Evolutionary conservation across 2,888 invertebrate genomes (phyloP).

Genomic region (Loripinus fragilis): DNA sequence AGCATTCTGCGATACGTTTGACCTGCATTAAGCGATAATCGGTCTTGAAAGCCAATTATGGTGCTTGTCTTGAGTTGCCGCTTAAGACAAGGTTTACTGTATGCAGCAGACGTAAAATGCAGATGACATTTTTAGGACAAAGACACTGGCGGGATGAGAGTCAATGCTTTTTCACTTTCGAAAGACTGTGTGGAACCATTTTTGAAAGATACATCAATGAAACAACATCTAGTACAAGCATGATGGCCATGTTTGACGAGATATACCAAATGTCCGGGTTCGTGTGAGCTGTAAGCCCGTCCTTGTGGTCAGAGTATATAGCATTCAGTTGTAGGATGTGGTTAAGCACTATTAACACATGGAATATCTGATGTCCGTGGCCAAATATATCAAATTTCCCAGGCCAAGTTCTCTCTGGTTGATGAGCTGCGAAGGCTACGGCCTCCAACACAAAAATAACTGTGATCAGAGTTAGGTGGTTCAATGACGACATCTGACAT

Average conservation of each 20-base stretch:
- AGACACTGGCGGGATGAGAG: too few species aligned
- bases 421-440: constrained; percentile 65
- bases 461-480: constrained; percentile 44
- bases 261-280: constrained; percentile 40
- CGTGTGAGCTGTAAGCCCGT: constrained; percentile 40
- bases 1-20: too few species aligned
- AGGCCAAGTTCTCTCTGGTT: constrained; percentile 72
- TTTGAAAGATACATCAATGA: constrained; percentile 33
- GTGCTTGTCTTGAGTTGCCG: too few species aligned
- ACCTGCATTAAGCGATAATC: too few species aligned
- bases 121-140: too few species aligned
- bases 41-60: too few species aligned
- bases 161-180: constrained; percentile 9
- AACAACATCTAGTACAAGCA: constrained; percentile 26
- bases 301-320: constrained; percentile 43
- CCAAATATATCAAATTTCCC: constrained; percentile 76
- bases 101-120: too few species aligned
- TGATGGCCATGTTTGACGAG: constrained; percentile 15
- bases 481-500: constrained; percentile 57
- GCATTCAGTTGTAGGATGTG: constrained; percentile 56
- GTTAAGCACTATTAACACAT: constrained; percentile 58
- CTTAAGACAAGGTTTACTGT: too few species aligned
- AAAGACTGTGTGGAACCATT: constrained; percentile 36
- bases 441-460: constrained; percentile 57
- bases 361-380: constrained; percentile 67